These are phyloP conservation scores for Datnioides undecimradiatus DNA, from an alignment of 2,113 vertebrate genomes.

Conservation along the genomic window DNA sequence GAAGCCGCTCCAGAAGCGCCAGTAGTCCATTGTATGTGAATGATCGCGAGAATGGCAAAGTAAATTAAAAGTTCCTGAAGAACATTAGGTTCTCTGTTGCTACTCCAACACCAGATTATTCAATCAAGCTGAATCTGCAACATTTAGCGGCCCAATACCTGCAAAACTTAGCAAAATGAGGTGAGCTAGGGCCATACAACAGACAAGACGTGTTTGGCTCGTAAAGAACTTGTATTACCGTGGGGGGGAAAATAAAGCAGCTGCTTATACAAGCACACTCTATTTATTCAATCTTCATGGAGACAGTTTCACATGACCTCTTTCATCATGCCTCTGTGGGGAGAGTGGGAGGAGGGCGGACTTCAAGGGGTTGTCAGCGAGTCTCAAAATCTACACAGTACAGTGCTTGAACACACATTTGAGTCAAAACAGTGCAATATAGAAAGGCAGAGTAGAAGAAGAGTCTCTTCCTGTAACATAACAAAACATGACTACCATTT, in stretches of 20 bases:
- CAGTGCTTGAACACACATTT: neutral
- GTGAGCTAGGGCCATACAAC: neutral
- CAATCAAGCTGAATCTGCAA: neutral
- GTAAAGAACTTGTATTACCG: neutral
- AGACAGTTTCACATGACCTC: neutral
- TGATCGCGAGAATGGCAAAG: neutral
- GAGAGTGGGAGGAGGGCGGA: neutral
- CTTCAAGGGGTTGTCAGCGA: neutral
- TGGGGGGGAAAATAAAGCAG: neutral
- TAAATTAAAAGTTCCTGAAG: neutral
- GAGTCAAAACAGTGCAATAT: neutral
- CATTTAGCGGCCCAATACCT: neutral
- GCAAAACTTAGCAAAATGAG: neutral
- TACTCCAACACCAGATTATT: neutral
- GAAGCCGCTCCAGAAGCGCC: neutral
- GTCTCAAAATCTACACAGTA: too few relatives aligned
- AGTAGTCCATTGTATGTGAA: neutral
- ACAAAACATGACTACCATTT: too few relatives aligned
- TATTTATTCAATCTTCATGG: neutral
- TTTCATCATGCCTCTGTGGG: neutral
- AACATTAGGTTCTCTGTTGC: neutral
- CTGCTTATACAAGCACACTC: neutral
- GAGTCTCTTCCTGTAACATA: too few relatives aligned
- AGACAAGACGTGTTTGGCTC: neutral
- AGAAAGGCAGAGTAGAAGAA: too few relatives aligned